A percentile compares a stretch with the other conserved stretches of the same genome.
Conservation (phyloP, 2,113 vertebrate genomes). For the Typhlomys cinereus region DNA sequence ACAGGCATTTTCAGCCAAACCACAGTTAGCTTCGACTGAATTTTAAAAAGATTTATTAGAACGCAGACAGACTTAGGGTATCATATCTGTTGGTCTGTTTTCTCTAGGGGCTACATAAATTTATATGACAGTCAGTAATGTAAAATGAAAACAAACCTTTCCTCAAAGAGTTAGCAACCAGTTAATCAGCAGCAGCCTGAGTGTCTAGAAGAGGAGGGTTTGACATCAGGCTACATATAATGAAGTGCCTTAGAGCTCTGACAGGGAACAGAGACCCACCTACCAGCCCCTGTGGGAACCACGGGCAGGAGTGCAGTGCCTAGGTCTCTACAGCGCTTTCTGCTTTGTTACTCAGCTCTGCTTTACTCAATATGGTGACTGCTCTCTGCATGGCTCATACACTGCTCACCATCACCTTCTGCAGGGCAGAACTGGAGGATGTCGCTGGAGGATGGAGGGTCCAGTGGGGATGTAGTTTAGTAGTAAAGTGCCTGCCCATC, state of each 20-base stretch:
- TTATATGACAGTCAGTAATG: conserved; percentile 26
- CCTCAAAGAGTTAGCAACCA: background rate
- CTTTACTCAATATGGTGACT: too few species aligned
- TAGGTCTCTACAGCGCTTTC: background rate
- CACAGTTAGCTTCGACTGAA: background rate
- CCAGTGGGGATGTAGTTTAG: too few species aligned
- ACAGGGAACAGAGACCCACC: background rate
- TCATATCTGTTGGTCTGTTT: background rate
- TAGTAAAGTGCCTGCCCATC: too few species aligned
- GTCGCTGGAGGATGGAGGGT: background rate
- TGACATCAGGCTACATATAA: background rate
- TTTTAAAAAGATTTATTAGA: conserved; percentile 29
- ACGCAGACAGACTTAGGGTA: background rate
- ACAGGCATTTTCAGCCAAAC: background rate
- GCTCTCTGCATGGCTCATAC: too few species aligned
- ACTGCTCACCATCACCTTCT: background rate
- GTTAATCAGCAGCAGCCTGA: background rate
- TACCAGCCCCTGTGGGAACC: background rate
- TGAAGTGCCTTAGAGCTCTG: conserved; percentile 6
- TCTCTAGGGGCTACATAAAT: background rate
- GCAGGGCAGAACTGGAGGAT: background rate
- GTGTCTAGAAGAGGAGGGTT: background rate
- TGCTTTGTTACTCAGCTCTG: background rate
- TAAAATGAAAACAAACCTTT: conserved; percentile 55
- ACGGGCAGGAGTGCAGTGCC: background rate